A percentile compares a stretch with the other conserved stretches of the same genome.
Evolutionary conservation across 2,888 invertebrate species (phyloP).

Genomic region (Noctuana brunneofusca): DNA sequence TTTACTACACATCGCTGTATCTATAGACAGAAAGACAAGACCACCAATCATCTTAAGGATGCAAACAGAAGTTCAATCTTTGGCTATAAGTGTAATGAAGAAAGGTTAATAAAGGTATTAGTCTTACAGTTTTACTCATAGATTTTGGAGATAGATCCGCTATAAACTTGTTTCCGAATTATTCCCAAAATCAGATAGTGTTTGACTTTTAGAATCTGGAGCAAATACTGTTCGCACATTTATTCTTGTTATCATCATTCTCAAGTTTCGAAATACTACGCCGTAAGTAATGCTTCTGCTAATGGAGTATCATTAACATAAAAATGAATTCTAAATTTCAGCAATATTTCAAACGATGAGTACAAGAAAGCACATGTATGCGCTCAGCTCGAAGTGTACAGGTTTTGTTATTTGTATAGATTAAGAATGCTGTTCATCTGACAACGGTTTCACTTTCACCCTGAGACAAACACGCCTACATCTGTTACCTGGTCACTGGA

Average conservation of each 20-base stretch:
- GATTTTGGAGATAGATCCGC: too few relatives aligned
- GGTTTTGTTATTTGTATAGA: slow-evolving; percentile 31
- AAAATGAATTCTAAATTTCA: slow-evolving; percentile 2
- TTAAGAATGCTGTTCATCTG: slow-evolving; percentile 33
- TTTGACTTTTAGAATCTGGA: too few relatives aligned
- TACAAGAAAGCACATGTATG: slow-evolving; percentile 3
- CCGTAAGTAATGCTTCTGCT: neutral
- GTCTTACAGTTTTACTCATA: too few relatives aligned
- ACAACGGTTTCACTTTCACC: slow-evolving; percentile 28
- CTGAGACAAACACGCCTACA: slow-evolving; percentile 33
- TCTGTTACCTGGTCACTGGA: slow-evolving; percentile 17
- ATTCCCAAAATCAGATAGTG: neutral
- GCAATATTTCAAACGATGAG: neutral
- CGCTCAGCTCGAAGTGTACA: slow-evolving; percentile 20
- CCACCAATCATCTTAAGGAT: too few relatives aligned
- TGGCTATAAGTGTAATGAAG: too few relatives aligned
- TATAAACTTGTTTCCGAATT: neutral
- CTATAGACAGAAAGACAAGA: too few relatives aligned
- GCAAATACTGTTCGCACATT: neutral
- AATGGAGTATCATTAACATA: neutral
- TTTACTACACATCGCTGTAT: too few relatives aligned
- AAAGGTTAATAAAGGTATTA: too few relatives aligned
- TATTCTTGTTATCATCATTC: neutral
- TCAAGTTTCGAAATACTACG: neutral
- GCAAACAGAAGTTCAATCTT: too few relatives aligned